phyloP scores from a whole-genome alignment of 2,888 invertebrate species.

The Smittia sp. region DNA sequence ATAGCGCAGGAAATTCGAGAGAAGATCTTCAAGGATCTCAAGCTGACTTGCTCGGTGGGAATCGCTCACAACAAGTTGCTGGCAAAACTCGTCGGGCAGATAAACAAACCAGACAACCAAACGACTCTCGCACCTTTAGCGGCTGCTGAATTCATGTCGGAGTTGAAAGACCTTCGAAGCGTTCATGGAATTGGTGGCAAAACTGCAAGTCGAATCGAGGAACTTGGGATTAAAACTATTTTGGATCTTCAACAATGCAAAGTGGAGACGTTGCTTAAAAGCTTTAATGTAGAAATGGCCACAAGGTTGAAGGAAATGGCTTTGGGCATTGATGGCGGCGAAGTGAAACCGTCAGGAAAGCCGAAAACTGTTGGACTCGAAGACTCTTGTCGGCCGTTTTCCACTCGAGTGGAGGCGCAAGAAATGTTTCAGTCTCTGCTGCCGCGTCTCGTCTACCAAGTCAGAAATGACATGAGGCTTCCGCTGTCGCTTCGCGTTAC shows the following conservation, averaged over 20 bases:
- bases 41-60: slow-evolving; percentile 78
- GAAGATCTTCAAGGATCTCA: slow-evolving; percentile 64
- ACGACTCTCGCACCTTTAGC: slow-evolving; percentile 72
- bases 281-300: slow-evolving; percentile 67
- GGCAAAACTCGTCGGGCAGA: slow-evolving; percentile 71
- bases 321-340: slow-evolving; percentile 70
- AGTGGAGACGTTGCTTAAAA: slow-evolving; percentile 59
- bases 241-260: slow-evolving; percentile 65
- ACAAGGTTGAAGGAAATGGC: slow-evolving; percentile 67
- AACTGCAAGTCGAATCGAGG: slow-evolving; percentile 63
- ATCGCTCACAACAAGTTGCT: slow-evolving; percentile 80
- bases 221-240: slow-evolving; percentile 65
- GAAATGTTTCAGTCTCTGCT: slow-evolving; percentile 68
- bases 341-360: slow-evolving; percentile 70
- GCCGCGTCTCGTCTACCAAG: slow-evolving; percentile 63
- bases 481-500: slow-evolving; percentile 73
- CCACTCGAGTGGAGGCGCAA: slow-evolving; percentile 69
- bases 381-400: slow-evolving; percentile 72
- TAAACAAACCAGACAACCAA: slow-evolving; percentile 79
- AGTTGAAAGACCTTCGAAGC: slow-evolving; percentile 60
- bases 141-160: slow-evolving; percentile 64
- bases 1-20: slow-evolving; percentile 75
- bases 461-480: slow-evolving; percentile 74
- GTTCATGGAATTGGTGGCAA: slow-evolving; percentile 77
- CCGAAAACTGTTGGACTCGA: slow-evolving; percentile 75